These are phyloP conservation scores for Teleiodes luculella DNA, from an alignment of 2,888 invertebrate species.

Conservation along the genomic window DNA sequence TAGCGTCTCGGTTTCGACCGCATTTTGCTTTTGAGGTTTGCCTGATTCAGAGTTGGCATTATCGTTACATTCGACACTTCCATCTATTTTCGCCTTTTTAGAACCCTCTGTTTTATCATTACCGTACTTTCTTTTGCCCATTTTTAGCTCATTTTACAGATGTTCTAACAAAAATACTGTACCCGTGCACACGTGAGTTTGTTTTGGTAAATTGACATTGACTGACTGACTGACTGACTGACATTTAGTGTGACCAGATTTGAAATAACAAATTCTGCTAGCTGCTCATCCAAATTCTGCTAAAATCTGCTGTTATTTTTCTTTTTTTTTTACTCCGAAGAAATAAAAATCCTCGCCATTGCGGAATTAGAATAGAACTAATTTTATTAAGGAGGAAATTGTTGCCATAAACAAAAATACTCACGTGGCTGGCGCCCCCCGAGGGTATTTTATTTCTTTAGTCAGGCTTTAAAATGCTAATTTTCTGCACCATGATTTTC, in stretches of 20 bases:
- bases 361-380: no score
- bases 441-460: no score
- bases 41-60: conserved; percentile 26
- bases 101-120: conserved; percentile 31
- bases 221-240: not conserved
- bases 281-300: no score
- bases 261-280: no score
- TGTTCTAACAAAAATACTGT: conserved; percentile 10
- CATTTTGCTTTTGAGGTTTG: conserved; percentile 49
- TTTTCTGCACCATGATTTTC: no score
- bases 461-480: no score
- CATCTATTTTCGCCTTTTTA: conserved; percentile 45
- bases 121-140: conserved; percentile 64
- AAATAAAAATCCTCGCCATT: no score
- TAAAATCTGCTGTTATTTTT: no score
- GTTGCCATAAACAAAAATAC: no score
- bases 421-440: no score
- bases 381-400: no score
- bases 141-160: conserved; percentile 30
- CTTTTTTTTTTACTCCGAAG: no score
- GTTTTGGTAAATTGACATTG: conserved; percentile 33
- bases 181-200: conserved; percentile 40
- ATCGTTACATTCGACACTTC: conserved; percentile 28
- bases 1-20: conserved; percentile 14
- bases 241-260: not conserved